These are phyloP conservation scores for Rhombomys opimus DNA, from an alignment of 2,113 vertebrate genomes.

Conservation along the genomic window DNA sequence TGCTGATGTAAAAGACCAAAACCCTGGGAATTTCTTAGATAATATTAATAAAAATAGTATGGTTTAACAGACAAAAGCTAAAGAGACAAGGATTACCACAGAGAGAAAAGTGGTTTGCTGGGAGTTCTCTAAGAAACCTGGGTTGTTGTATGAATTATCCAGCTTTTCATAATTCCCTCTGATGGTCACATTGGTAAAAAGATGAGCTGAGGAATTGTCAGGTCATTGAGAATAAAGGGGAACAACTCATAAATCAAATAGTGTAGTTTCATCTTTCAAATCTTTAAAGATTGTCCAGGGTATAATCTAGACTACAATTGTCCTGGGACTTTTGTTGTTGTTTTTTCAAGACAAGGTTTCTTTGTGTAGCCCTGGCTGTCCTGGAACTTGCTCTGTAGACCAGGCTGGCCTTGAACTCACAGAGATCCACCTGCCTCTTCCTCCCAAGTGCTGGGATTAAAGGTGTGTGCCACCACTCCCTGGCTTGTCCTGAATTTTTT, in stretches of 20 bases:
- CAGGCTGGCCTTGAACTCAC: too few relatives aligned
- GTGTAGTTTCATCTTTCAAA: background rate
- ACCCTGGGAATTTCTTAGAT: background rate
- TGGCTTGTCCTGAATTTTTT: background rate
- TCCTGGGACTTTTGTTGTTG: too few relatives aligned
- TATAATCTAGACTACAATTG: background rate
- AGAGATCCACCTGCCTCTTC: too few relatives aligned
- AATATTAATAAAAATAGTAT: background rate
- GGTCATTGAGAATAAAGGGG: background rate
- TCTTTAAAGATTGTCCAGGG: background rate
- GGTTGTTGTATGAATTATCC: background rate
- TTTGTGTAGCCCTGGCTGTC: too few relatives aligned
- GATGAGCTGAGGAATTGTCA: background rate
- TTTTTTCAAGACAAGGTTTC: too few relatives aligned
- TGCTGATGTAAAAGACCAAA: background rate
- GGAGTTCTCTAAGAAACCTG: background rate
- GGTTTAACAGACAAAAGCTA: background rate
- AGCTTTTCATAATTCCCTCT: constrained; percentile 9
- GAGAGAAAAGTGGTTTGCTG: background rate
- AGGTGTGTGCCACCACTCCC: too few relatives aligned
- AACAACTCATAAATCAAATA: background rate
- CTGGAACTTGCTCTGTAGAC: too few relatives aligned
- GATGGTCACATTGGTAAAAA: background rate
- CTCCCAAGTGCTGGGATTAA: too few relatives aligned
- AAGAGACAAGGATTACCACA: background rate